A percentile compares a stretch with the other conserved stretches of the same genome.
Conservation (phyloP, 2,888 invertebrate genomes). For the Myopa testacea region DNA sequence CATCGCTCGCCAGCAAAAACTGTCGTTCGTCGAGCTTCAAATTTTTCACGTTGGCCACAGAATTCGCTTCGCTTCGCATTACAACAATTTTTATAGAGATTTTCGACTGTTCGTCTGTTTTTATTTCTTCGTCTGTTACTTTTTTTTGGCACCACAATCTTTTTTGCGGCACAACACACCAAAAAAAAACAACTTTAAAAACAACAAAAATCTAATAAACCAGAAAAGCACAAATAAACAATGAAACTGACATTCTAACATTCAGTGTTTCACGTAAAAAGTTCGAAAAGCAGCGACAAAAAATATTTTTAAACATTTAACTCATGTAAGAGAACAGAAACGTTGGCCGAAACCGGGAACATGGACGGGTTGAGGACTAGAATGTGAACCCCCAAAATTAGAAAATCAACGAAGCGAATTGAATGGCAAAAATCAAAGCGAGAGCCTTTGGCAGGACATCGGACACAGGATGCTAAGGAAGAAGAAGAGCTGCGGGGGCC, state of each 20-base stretch:
- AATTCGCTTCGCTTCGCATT: constrained; percentile 36
- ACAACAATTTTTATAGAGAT: constrained; percentile 19
- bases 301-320: constrained; percentile 3
- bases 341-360: not conserved
- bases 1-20: not conserved
- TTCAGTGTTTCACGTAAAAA: no score
- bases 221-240: not conserved
- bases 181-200: not conserved
- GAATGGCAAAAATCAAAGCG: constrained; percentile 22
- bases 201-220: constrained; percentile 15
- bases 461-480: no score
- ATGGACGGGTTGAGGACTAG: not conserved
- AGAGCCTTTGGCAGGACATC: not conserved
- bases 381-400: not conserved
- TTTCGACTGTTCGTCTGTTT: constrained; percentile 7
- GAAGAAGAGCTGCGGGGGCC: not conserved
- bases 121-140: not conserved
- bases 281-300: not conserved
- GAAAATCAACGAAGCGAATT: constrained; percentile 13
- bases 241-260: not conserved
- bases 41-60: constrained; percentile 37
- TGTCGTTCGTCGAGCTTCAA: constrained; percentile 17
- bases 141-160: not conserved
- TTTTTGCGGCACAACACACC: not conserved
- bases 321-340: not conserved